Percentiles rank a stretch among this genome's conserved stretches.
phyloP scores from a whole-genome alignment of 92 coral and sea anemone genomes.

The Porites divaricata region DNA sequence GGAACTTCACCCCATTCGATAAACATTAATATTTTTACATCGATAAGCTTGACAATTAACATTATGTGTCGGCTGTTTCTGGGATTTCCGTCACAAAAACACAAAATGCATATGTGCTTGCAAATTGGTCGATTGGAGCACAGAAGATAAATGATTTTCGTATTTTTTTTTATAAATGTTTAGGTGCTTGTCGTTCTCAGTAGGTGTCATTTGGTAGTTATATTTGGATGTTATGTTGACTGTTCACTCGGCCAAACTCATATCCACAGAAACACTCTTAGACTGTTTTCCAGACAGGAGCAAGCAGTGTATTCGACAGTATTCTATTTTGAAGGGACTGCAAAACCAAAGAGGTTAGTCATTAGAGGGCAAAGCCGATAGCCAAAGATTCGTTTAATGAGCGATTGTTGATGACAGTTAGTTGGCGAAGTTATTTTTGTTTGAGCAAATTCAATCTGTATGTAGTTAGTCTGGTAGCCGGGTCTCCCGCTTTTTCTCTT shows the following conservation, averaged over 20 bases:
- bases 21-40: background rate
- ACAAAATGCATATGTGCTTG: background rate
- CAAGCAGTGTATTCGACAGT: background rate
- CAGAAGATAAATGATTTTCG: background rate
- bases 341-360: background rate
- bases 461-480: background rate
- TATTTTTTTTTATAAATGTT: background rate
- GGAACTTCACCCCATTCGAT: background rate
- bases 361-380: background rate
- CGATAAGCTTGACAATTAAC: slow-evolving; percentile 1
- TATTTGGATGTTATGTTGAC: background rate
- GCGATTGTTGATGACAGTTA: background rate
- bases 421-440: background rate
- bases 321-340: background rate
- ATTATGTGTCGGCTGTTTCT: background rate
- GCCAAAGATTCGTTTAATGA: background rate
- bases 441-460: background rate
- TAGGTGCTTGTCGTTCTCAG: background rate
- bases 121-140: background rate
- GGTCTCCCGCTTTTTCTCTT: background rate
- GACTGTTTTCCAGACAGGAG: background rate
- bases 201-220: background rate
- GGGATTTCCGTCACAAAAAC: background rate
- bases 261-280: background rate
- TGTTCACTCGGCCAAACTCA: background rate